A percentile compares a stretch with the other conserved stretches of the same genome.
Conservation (phyloP, 1,140 invertebrate species). For the Lamellibrachia luymesi region DNA sequence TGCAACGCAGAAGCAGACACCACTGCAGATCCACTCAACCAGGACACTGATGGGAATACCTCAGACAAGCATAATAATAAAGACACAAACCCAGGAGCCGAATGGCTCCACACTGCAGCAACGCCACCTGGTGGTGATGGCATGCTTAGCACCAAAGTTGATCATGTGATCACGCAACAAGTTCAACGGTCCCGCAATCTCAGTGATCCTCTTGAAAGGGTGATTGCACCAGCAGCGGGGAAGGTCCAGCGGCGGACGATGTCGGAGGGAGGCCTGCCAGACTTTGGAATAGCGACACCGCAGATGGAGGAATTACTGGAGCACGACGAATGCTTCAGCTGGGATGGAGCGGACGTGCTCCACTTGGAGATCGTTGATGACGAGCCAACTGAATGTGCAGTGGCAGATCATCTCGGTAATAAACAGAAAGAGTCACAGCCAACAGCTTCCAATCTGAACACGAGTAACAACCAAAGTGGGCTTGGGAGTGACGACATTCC, state of each 20-base stretch:
- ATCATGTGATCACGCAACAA: background rate
- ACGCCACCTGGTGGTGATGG: background rate
- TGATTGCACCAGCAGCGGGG: background rate
- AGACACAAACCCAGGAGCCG: background rate
- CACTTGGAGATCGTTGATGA: conserved; percentile 13
- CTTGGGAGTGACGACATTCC: conserved; percentile 25
- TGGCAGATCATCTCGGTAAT: conserved; percentile 44
- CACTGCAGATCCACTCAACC: background rate
- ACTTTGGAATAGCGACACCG: background rate
- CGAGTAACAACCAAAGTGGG: conserved; percentile 25
- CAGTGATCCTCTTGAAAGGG: background rate
- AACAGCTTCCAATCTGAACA: background rate
- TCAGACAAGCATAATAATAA: background rate
- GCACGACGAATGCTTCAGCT: conserved; percentile 50
- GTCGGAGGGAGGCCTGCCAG: background rate
- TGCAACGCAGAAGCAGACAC: background rate
- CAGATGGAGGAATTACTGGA: conserved; percentile 49
- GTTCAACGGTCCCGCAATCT: background rate
- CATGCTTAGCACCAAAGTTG: background rate
- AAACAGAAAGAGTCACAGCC: conserved; percentile 26
- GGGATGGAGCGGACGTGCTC: conserved; percentile 36
- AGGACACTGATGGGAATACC: background rate
- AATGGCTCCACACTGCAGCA: background rate
- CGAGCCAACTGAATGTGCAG: conserved; percentile 33
- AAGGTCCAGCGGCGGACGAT: conserved; percentile 3